Conservation (phyloP, 2,113 vertebrate species). For the Antennarius striatus region DNA sequence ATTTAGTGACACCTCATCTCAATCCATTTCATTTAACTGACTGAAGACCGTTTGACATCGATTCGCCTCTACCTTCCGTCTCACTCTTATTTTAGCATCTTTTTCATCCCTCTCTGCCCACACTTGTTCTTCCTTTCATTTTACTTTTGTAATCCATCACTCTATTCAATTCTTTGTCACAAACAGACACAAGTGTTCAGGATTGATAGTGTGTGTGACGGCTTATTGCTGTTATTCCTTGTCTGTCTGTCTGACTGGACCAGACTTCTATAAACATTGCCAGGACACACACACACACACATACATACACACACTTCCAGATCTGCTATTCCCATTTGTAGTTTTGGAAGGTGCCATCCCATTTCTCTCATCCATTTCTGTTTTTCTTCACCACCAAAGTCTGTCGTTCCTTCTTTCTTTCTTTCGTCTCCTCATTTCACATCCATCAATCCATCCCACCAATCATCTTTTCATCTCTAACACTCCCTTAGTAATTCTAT, state of each 20-base stretch:
- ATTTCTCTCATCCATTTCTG: slow-evolving; percentile 9
- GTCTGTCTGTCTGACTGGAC: slow-evolving; percentile 49
- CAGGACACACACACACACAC: slow-evolving; percentile 27
- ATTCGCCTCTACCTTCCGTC: slow-evolving; percentile 14
- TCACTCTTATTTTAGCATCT: not conserved
- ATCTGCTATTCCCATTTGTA: slow-evolving; percentile 48
- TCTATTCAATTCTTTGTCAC: slow-evolving; percentile 25
- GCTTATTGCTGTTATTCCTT: slow-evolving; percentile 69
- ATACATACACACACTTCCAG: slow-evolving; percentile 5
- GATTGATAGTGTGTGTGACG: slow-evolving; percentile 58
- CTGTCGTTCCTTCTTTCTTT: not conserved
- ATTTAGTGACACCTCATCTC: slow-evolving; percentile 48
- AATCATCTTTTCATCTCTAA: not conserved
- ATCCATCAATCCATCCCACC: not conserved
- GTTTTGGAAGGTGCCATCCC: slow-evolving; percentile 31
- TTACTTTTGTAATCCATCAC: slow-evolving; percentile 46
- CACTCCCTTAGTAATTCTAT: not conserved
- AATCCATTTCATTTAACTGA: slow-evolving; percentile 36
- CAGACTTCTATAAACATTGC: slow-evolving; percentile 63
- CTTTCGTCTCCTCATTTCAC: not conserved
- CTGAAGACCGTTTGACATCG: slow-evolving; percentile 39
- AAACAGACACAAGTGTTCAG: not conserved
- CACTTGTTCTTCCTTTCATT: slow-evolving; percentile 13
- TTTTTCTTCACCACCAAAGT: slow-evolving; percentile 1
- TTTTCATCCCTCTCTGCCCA: not conserved